Conservation (phyloP, 2,888 invertebrate genomes). For the Biston betularia region DNA sequence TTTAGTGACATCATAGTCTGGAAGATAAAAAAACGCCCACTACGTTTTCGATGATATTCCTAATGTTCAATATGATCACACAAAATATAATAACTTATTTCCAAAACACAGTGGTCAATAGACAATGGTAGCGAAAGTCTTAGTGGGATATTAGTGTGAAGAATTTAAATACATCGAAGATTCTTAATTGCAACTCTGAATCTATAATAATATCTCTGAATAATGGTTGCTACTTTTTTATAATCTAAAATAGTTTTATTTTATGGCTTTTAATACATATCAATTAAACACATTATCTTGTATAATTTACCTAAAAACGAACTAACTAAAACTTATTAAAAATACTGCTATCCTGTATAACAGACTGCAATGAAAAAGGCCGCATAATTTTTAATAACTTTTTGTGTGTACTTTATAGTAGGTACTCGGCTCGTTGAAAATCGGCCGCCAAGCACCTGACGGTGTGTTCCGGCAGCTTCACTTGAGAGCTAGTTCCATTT, state of each 20-base stretch:
- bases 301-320: too few species aligned
- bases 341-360: too few species aligned
- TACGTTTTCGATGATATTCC: constrained; percentile 61
- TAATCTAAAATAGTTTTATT: background rate
- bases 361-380: too few species aligned
- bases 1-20: constrained; percentile 58
- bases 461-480: too few species aligned
- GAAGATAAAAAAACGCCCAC: constrained; percentile 40
- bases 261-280: background rate
- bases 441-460: too few species aligned
- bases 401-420: too few species aligned
- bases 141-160: constrained; percentile 15
- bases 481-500: too few species aligned
- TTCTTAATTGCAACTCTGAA: constrained; percentile 13
- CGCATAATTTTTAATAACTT: too few species aligned
- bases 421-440: background rate
- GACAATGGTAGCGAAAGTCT: constrained; percentile 31
- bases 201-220: too few species aligned
- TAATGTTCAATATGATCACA: constrained; percentile 47
- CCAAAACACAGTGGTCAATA: constrained; percentile 15
- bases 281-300: too few species aligned
- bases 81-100: constrained; percentile 27
- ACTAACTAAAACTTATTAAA: too few species aligned
- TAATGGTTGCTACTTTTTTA: constrained; percentile 8
- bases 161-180: constrained; percentile 12